Evolutionary conservation across 2,888 invertebrate species (phyloP).

Genomic region (Serrognathus titanus): DNA sequence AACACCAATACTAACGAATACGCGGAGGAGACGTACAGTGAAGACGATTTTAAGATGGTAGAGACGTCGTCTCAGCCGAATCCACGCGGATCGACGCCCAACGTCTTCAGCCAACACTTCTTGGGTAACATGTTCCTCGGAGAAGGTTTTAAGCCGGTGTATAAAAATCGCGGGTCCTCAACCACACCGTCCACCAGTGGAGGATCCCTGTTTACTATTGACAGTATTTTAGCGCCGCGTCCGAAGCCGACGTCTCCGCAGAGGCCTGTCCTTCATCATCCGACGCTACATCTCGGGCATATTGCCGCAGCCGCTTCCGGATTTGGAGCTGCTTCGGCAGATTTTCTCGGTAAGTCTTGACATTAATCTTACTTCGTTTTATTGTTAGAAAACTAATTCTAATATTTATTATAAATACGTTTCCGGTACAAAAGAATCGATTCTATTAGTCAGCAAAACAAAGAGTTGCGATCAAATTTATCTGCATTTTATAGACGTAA

Average conservation of each 20-base stretch:
- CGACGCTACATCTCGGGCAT: slow-evolving; percentile 58
- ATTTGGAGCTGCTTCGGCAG: slow-evolving; percentile 65
- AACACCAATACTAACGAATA: slow-evolving; percentile 31
- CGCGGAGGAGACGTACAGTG: slow-evolving; percentile 35
- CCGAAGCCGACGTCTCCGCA: slow-evolving; percentile 57
- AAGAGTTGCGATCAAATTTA: too few species aligned
- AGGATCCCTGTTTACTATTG: slow-evolving; percentile 76
- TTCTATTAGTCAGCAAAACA: too few species aligned
- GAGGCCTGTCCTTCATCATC: slow-evolving; percentile 53
- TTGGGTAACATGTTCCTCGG: slow-evolving; percentile 42
- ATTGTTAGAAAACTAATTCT: too few species aligned
- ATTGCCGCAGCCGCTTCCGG: slow-evolving; percentile 61
- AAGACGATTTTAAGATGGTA: slow-evolving; percentile 44
- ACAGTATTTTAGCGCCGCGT: slow-evolving; percentile 78
- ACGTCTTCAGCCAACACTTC: slow-evolving; percentile 29
- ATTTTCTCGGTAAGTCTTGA: slow-evolving; percentile 69
- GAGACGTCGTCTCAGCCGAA: slow-evolving; percentile 41
- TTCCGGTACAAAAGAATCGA: too few species aligned
- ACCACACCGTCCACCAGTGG: slow-evolving; percentile 43
- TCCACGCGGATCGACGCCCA: slow-evolving; percentile 16
- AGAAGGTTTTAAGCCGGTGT: slow-evolving; percentile 49
- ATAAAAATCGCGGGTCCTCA: slow-evolving; percentile 38
- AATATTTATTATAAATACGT: too few species aligned
- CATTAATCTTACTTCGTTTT: background rate
- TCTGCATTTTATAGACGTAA: too few species aligned